A percentile compares a stretch with the other conserved stretches of the same genome.
phyloP scores from a whole-genome alignment of 1,140 invertebrate genomes.

The Dendrolimus punctatus region DNA sequence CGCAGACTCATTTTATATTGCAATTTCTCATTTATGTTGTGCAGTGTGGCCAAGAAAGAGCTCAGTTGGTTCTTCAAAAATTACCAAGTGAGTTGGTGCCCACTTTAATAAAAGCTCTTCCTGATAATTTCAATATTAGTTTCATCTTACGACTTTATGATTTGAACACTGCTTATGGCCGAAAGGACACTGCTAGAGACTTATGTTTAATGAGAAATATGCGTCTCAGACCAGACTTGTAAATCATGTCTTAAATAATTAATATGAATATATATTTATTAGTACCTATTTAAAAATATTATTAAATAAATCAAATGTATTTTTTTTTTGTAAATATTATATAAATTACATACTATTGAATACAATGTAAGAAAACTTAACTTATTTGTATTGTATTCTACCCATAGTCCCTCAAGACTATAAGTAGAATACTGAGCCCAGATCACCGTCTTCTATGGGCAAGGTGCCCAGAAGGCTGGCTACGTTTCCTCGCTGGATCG shows the following conservation, averaged over 20 bases:
- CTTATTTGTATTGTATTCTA: too few relatives aligned
- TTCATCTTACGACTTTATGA: conserved; percentile 85
- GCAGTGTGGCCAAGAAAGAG: conserved; percentile 83
- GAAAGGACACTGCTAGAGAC: conserved; percentile 86
- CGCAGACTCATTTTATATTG: conserved; percentile 89
- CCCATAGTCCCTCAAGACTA: too few relatives aligned
- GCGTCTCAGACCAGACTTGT: conserved; percentile 71
- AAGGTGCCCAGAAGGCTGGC: too few relatives aligned
- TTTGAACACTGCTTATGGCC: conserved; percentile 78
- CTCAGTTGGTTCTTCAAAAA: conserved; percentile 83
- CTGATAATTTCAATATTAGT: conserved; percentile 81
- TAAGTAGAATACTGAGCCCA: too few relatives aligned
- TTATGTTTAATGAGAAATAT: conserved; percentile 86
- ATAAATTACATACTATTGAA: too few relatives aligned
- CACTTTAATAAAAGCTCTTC: conserved; percentile 84
- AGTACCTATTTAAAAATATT: not conserved
- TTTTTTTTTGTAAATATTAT: not conserved
- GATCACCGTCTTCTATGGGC: too few relatives aligned
- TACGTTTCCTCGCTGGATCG: too few relatives aligned
- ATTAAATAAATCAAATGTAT: conserved; percentile 3
- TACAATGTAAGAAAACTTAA: too few relatives aligned
- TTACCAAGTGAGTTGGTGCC: conserved; percentile 85
- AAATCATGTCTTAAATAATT: conserved; percentile 4
- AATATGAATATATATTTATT: not conserved
- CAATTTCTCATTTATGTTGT: conserved; percentile 87